Conservation (phyloP, 2,888 invertebrate genomes). For the Notodonta ziczac region DNA sequence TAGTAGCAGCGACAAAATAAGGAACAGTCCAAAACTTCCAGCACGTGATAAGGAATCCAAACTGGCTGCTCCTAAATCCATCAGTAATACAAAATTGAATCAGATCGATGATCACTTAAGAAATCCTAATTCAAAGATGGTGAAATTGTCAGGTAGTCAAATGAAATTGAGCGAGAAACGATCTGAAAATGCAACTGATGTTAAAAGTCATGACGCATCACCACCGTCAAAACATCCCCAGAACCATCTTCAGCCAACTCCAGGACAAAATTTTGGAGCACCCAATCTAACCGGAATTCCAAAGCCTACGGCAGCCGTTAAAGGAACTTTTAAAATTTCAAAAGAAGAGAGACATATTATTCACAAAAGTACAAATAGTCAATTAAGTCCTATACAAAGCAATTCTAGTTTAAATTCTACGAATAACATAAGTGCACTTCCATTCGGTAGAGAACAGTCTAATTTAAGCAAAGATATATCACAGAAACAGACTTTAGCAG, state of each 20-base stretch:
- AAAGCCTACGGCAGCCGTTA: constrained; percentile 96
- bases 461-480: constrained; percentile 79
- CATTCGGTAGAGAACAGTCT: constrained; percentile 79
- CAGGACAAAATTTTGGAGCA: constrained; percentile 74
- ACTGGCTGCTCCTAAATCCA: constrained; percentile 80
- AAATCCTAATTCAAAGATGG: constrained; percentile 72
- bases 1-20: constrained; percentile 71
- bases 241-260: constrained; percentile 56
- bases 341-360: constrained; percentile 82
- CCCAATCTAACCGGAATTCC: constrained; percentile 88
- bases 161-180: constrained; percentile 70
- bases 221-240: constrained; percentile 47
- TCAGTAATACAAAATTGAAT: constrained; percentile 78
- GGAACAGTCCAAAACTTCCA: constrained; percentile 76
- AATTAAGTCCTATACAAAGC: constrained; percentile 84
- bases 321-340: constrained; percentile 92
- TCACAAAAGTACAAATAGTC: constrained; percentile 83
- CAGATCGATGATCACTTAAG: constrained; percentile 75
- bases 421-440: constrained; percentile 77
- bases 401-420: constrained; percentile 84
- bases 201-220: constrained; percentile 50
- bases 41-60: constrained; percentile 79
- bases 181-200: constrained; percentile 53
- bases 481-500: constrained; percentile 85
- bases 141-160: constrained; percentile 78